Percentiles rank a stretch among this genome's conserved stretches.
phyloP scores from a whole-genome alignment of 2,888 invertebrate genomes.

The Heteromyza rotundicornis region DNA sequence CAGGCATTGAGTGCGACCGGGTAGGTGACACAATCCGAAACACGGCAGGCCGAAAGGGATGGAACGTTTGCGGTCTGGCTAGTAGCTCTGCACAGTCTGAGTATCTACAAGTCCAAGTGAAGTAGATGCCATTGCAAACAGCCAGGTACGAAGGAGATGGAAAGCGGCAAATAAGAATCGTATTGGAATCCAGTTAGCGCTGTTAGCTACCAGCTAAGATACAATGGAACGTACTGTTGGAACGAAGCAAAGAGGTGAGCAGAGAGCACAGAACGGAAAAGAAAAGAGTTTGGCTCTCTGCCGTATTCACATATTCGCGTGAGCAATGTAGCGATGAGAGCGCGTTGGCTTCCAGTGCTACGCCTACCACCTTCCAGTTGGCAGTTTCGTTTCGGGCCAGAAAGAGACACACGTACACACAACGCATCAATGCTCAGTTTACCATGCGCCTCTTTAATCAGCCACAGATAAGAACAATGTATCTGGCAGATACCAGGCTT shows the following conservation, averaged over 20 bases:
- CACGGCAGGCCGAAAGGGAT: too few relatives aligned
- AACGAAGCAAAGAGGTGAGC: background rate
- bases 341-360: conserved; percentile 48
- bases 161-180: conserved; percentile 5
- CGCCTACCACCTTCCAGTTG: conserved; percentile 45
- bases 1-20: background rate
- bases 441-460: conserved; percentile 1
- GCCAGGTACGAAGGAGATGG: conserved; percentile 25
- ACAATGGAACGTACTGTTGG: background rate
- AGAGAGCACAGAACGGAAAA: background rate
- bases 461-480: background rate
- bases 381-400: conserved; percentile 11
- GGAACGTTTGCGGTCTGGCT: too few relatives aligned
- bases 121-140: too few relatives aligned
- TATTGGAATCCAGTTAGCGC: conserved; percentile 16
- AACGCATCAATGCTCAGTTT: background rate
- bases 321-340: conserved; percentile 4
- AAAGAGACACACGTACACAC: conserved; percentile 1
- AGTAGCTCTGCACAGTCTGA: too few relatives aligned
- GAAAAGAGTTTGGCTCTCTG: background rate
- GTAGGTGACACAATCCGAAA: too few relatives aligned
- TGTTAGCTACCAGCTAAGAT: too few relatives aligned
- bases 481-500: background rate
- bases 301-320: conserved; percentile 9
- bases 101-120: too few relatives aligned